Conservation (phyloP, 2,113 vertebrate genomes). For the Symphodus melops region DNA sequence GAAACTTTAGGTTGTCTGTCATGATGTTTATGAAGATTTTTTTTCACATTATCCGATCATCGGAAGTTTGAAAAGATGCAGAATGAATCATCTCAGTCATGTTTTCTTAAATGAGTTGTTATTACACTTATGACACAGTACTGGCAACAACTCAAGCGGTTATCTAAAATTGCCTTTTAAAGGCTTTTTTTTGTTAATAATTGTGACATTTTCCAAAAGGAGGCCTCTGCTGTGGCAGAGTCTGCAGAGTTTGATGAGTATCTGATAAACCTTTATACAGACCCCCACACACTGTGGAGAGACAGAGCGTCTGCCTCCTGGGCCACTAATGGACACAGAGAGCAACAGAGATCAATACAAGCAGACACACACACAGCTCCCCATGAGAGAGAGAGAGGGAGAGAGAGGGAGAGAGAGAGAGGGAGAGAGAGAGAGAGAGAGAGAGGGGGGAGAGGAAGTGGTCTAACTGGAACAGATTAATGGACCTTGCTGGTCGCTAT, state of each 20-base stretch:
- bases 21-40: background rate
- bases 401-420: conserved; percentile 1
- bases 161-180: background rate
- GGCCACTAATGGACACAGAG: conserved; percentile 84
- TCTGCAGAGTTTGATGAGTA: conserved; percentile 56
- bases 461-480: conserved; percentile 56
- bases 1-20: background rate
- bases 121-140: background rate
- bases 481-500: conserved; percentile 57
- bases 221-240: conserved; percentile 32
- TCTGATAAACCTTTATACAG: conserved; percentile 62
- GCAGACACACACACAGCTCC: conserved; percentile 53
- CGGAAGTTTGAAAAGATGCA: background rate
- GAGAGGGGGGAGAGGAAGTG: conserved; percentile 20
- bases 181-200: conserved; percentile 4
- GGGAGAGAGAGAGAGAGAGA: too few relatives aligned
- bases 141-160: background rate
- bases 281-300: conserved; percentile 65
- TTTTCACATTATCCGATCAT: background rate
- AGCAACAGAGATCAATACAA: conserved; percentile 79
- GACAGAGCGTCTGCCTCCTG: conserved; percentile 80
- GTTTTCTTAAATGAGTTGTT: background rate
- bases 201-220: conserved; percentile 40
- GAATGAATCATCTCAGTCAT: background rate
- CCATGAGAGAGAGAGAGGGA: conserved; percentile 4